Evolutionary conservation across 2,888 invertebrate genomes (phyloP).

Genomic region (Prenolepis imparis): DNA sequence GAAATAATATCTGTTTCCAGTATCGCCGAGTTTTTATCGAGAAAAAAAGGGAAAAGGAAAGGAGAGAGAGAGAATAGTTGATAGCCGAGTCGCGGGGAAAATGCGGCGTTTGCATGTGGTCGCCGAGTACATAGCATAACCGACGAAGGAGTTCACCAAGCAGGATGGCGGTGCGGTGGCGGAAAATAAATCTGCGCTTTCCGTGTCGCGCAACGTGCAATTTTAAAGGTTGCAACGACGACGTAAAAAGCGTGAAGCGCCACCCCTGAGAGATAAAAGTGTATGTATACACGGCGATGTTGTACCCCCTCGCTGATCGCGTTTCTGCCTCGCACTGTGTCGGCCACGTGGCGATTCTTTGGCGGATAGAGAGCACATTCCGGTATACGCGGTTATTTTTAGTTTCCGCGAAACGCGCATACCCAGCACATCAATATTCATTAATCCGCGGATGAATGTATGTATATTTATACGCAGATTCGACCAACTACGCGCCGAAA

Average conservation of each 20-base stretch:
- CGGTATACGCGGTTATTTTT: slow-evolving; percentile 56
- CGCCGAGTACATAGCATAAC: slow-evolving; percentile 51
- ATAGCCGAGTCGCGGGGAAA: slow-evolving; percentile 36
- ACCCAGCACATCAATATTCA: slow-evolving; percentile 71
- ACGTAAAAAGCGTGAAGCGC: slow-evolving; percentile 62
- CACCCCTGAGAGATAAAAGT: slow-evolving; percentile 67
- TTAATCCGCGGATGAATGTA: slow-evolving; percentile 72
- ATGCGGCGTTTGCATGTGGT: slow-evolving; percentile 48
- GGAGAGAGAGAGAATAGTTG: slow-evolving; percentile 13
- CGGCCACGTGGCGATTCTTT: slow-evolving; percentile 43
- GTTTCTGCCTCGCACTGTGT: slow-evolving; percentile 33
- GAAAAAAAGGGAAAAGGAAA: background rate
- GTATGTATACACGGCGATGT: slow-evolving; percentile 13
- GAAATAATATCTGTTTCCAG: slow-evolving; percentile 39
- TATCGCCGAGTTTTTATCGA: slow-evolving; percentile 40
- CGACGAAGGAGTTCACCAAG: slow-evolving; percentile 46
- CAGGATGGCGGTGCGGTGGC: slow-evolving; percentile 58
- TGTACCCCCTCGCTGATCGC: slow-evolving; percentile 18
- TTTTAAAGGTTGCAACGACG: slow-evolving; percentile 76
- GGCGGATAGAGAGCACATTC: slow-evolving; percentile 9
- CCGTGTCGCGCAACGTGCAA: slow-evolving; percentile 73
- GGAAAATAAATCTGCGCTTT: slow-evolving; percentile 77
- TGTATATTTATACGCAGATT: slow-evolving; percentile 54
- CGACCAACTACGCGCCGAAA: slow-evolving; percentile 25
- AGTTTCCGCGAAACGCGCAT: slow-evolving; percentile 28